These are phyloP conservation scores for Pseudomugil tenellus DNA, from an alignment of 2,797 vertebrate species.

Conservation along the genomic window DNA sequence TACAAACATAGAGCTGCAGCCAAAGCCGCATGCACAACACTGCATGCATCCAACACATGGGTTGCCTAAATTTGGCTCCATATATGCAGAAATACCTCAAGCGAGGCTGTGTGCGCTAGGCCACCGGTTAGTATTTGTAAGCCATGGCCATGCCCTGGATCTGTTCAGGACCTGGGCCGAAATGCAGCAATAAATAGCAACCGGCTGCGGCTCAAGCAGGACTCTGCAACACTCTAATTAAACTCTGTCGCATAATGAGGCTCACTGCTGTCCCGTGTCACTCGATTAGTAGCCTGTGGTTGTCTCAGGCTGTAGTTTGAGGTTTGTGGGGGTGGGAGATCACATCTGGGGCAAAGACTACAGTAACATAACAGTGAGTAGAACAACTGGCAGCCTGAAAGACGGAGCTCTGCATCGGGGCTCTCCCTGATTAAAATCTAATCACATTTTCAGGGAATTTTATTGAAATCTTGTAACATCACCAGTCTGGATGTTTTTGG, in stretches of 20 bases:
- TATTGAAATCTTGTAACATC: slow-evolving; percentile 33
- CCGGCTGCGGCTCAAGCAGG: slow-evolving; percentile 75
- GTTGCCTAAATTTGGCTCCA: slow-evolving; percentile 58
- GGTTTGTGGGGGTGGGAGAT: slow-evolving; percentile 78
- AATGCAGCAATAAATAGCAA: slow-evolving; percentile 71
- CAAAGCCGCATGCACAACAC: slow-evolving; percentile 59
- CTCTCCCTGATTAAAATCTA: slow-evolving; percentile 58
- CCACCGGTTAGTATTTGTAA: slow-evolving; percentile 42
- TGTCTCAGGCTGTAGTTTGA: slow-evolving; percentile 71
- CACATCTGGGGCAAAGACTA: slow-evolving; percentile 64
- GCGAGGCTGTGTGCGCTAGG: slow-evolving; percentile 22
- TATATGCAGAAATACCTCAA: slow-evolving; percentile 60
- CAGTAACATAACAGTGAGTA: slow-evolving; percentile 52
- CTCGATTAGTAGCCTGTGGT: slow-evolving; percentile 77
- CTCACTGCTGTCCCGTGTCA: slow-evolving; percentile 67
- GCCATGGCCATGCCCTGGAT: slow-evolving; percentile 47
- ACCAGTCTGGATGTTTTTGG: slow-evolving; percentile 10
- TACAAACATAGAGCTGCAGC: slow-evolving; percentile 51
- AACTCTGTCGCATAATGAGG: slow-evolving; percentile 75
- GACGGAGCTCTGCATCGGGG: slow-evolving; percentile 21
- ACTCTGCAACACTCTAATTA: slow-evolving; percentile 78
- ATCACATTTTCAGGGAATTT: slow-evolving; percentile 50
- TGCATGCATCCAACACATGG: slow-evolving; percentile 41
- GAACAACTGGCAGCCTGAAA: slow-evolving; percentile 47
- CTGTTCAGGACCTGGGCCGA: slow-evolving; percentile 40